Base-by-base conservation (phyloP, 2,797 vertebrate species). In the Hapalemur alaotrensis region DNA sequence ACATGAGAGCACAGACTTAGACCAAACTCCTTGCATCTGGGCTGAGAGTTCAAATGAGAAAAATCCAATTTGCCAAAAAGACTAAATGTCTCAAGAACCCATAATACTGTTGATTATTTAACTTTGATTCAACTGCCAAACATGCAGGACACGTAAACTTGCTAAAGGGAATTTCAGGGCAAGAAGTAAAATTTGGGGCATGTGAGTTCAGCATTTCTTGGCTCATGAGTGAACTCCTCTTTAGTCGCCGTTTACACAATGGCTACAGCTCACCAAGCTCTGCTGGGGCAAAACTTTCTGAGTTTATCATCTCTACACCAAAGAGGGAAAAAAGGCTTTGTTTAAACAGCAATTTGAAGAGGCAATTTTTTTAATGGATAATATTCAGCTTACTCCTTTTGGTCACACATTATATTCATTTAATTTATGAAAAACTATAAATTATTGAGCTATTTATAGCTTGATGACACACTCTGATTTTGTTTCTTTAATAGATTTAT, bases 121-220 rank as follows among this genome's bases (percentile, higher is more conserved):
- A 91, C 57, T 96, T 92, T 70, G 10, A 92, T 22, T 87, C 50
- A 80, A 89, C 14, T 46, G 28, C 20, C 61, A 84, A 93, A 57
- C 6, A 46, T 9, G 0, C 23, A 80, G 72, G 61, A 95, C 50
- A 92, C 7, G 48, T 81, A 85, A 94, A 86, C 67, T 69, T 70
- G 23, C 41, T 80, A 92, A 95, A 92, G 41, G 41, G 50, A 98
- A 96, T 54, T 86, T 97, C 78, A 82, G 7, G 50, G 54, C 87
- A 96, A 12, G 48, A 43, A 96, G 82, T 76, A 89, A 57, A 4
- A 30, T 94, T 75, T 69, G 67, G 43, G 57, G 50, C 96, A 87
- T 3, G 3, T 93, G 72, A 98, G 76, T 23, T 97, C 91, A 87
- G 82, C 38, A 54, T 96, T 95, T 67, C 84, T 96, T 91, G 50